Base-by-base conservation (phyloP, 2,113 vertebrate genomes). In the Ptilorrhoa leucosticta region DNA sequence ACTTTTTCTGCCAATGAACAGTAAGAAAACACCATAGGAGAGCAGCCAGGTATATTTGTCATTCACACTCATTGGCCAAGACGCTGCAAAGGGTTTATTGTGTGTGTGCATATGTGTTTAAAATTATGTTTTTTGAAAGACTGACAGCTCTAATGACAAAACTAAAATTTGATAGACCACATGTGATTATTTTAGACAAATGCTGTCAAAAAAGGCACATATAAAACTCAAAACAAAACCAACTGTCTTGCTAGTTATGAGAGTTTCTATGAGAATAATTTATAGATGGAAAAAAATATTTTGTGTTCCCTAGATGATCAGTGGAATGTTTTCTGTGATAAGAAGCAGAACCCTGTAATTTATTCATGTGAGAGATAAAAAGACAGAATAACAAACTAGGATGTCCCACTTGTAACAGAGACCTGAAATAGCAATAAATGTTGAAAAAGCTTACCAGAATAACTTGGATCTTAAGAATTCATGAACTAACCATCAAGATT, bases 1-100 rank as follows among this genome's bases (percentile, higher is more conserved):
- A 97, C 97, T 98, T 98, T 98, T 98, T 98, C 97, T 98, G 96
- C 96, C 98, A 97, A 96, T 96, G 97, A 98, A 95, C 98, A 97
- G 95, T 93, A 95, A 97, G 96, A 95, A 98, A 97, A 96, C 91
- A 96, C 93, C 73, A 48, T 92, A 97, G 97, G 96, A 98, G 79
- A 94, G 84, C 69, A 93, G 60, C 76, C 92, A 75, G 77, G 78
- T 75, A 35, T 90, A 94, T 97, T 98, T 97, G 94, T 97, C 97
- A 97, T 97, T 97, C 93, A 95, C 75, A 94, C 77, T 90, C 92
- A 81, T 96, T 97, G 97, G 91, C 94, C 79, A 95, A 95, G 89
- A 88, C 95, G 89, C 68, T 44, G n/a, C 54, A 95, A 90, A 87
- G 69, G 54, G 56, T 83, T 92, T 89, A 79, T 70, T 82, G 83